Base-by-base conservation (phyloP, 1,140 invertebrate genomes). In the Sitophilus oryzae region DNA sequence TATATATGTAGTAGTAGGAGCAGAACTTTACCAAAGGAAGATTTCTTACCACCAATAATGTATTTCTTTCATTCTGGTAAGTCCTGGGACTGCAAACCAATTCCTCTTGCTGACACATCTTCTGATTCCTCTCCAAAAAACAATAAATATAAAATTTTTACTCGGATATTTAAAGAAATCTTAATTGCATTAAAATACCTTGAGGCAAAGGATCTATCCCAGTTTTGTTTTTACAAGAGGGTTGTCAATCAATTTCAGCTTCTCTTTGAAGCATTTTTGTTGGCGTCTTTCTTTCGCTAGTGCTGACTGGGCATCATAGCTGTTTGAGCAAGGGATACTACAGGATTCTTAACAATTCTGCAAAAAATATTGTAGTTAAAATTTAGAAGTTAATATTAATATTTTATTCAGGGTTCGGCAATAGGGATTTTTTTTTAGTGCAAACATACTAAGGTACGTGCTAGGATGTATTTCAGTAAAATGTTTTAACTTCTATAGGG, bases 261-360 rank as follows among this genome's bases (percentile, higher is more conserved):
- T 97, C 93, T 14, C 91, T 74, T 64, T 91, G 89, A 4, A 91
- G 68, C 89, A 94, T 93, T 76, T 95, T 66, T 87, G 83, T 71
- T 98, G 93, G 42, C 96, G 75, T 41, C 97, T 76, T 71, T 99
- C 96, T 71, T 99, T 99, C 0, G 96, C 90, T 6, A 99, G 70
- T 1, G 96, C 96, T 41, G 89, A 93, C 71, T 99, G n/a, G n/a
- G 96, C 96, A 99, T 99, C 92, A 99, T 97, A 1, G 97, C 97
- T 0, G 97, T 93, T 68, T 91, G 97, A 0, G 96, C 96, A 14
- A 99, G 73, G 0, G 93, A 96, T 0, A 96, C 97, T 76, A 97
- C 94, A 8, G 96, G 97, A 79, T 99, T 99, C 75, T 99, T 99
- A 0, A 99, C 95, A 62, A 99, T 99, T 66, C 97, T 63, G n/a